Evolutionary conservation across 1,140 invertebrate species (phyloP).

Genomic region (Orius insidiosus): DNA sequence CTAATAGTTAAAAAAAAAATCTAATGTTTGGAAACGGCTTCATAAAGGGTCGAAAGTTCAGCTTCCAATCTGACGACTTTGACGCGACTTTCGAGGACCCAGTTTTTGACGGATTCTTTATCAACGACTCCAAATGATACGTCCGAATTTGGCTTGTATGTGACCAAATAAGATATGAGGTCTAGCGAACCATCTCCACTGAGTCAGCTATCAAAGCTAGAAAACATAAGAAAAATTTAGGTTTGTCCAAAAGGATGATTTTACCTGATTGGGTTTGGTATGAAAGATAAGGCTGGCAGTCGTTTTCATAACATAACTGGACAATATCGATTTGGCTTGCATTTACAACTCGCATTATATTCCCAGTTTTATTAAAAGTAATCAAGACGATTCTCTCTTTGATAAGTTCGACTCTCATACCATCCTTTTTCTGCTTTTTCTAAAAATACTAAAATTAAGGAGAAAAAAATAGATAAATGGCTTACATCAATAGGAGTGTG

Average conservation of each 20-base stretch:
- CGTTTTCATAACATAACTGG: conserved; percentile 42
- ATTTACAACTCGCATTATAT: conserved; percentile 46
- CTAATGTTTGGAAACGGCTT: conserved; percentile 20
- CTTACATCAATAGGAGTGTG: conserved; percentile 22
- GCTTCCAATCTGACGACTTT: conserved; percentile 44
- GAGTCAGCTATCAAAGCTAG: conserved; percentile 51
- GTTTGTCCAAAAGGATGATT: no score
- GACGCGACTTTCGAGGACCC: conserved; percentile 40
- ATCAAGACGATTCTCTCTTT: conserved; percentile 57
- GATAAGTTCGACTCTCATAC: conserved; percentile 24
- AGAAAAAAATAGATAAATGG: conserved; percentile 1
- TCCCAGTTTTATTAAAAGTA: conserved; percentile 50
- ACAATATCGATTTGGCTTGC: conserved; percentile 51
- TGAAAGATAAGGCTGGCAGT: conserved; percentile 54
- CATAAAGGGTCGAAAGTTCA: conserved; percentile 45
- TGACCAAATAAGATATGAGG: conserved; percentile 52
- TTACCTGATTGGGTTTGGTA: conserved; percentile 38
- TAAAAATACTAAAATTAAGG: no score
- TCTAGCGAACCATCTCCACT: conserved; percentile 53
- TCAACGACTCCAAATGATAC: conserved; percentile 21
- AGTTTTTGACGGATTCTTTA: conserved; percentile 27
- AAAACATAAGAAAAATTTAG: conserved; percentile 15
- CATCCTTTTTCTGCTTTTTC: conserved; percentile 7
- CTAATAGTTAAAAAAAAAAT: no score
- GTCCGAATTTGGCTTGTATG: conserved; percentile 32